These are phyloP conservation scores for Aeoliscus strigatus DNA, from an alignment of 2,797 vertebrate genomes.

Conservation along the genomic window DNA sequence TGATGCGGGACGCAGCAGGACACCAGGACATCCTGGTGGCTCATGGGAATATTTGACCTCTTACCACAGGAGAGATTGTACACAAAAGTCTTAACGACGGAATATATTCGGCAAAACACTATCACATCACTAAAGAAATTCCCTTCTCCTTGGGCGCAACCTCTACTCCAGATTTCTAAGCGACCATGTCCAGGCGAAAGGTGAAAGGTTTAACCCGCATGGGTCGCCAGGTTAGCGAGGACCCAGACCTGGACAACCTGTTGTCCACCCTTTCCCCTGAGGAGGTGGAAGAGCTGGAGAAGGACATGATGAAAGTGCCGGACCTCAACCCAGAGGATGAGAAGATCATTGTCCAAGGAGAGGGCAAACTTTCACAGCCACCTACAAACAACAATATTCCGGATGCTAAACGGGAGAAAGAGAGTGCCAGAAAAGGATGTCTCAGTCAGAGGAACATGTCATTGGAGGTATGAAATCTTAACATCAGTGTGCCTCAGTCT, in stretches of 20 bases:
- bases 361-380: slow-evolving; percentile 36
- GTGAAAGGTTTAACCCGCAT: slow-evolving; percentile 82
- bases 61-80: slow-evolving; percentile 14
- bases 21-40: slow-evolving; percentile 38
- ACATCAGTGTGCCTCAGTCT: neutral
- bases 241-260: slow-evolving; percentile 93
- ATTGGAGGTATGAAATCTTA: slow-evolving; percentile 72
- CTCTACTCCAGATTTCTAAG: slow-evolving; percentile 4
- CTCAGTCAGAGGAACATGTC: slow-evolving; percentile 75
- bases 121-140: slow-evolving; percentile 7
- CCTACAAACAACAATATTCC: slow-evolving; percentile 43
- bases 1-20: slow-evolving; percentile 36
- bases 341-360: slow-evolving; percentile 48
- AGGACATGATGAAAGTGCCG: slow-evolving; percentile 84
- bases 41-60: slow-evolving; percentile 25
- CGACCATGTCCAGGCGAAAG: slow-evolving; percentile 82
- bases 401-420: slow-evolving; percentile 33
- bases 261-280: slow-evolving; percentile 92
- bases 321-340: slow-evolving; percentile 79
- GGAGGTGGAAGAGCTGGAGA: slow-evolving; percentile 91
- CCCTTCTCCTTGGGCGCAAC: neutral
- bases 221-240: slow-evolving; percentile 94
- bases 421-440: slow-evolving; percentile 60
- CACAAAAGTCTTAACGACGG: slow-evolving; percentile 8
- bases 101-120: slow-evolving; percentile 11